Conservation (phyloP, 2,113 vertebrate genomes). For the Oreochromis tanganicae region DNA sequence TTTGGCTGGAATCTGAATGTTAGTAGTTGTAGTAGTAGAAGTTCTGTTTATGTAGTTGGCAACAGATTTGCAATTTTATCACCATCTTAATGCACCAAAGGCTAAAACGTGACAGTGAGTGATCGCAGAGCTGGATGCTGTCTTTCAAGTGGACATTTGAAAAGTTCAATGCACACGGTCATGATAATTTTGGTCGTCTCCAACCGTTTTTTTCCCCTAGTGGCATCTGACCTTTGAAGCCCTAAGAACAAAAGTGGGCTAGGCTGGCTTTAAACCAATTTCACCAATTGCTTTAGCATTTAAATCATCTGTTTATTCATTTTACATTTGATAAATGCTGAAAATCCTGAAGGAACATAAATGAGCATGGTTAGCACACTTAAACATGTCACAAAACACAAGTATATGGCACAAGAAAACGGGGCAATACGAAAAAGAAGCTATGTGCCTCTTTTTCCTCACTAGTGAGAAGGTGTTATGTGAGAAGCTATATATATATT, state of each 20-base stretch:
- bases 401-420: background rate
- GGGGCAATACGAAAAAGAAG: background rate
- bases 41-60: background rate
- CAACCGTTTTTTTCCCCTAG: background rate
- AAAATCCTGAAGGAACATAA: background rate
- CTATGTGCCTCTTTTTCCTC: background rate
- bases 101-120: background rate
- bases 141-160: background rate
- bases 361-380: background rate
- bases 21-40: background rate
- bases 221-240: background rate
- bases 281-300: background rate
- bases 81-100: background rate
- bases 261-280: background rate
- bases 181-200: background rate
- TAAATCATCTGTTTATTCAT: background rate
- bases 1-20: background rate
- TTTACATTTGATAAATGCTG: background rate
- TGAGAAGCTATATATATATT: background rate
- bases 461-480: background rate
- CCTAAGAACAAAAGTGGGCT: rapidly evolving
- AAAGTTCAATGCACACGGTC: background rate
- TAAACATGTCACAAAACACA: background rate
- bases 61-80: background rate
- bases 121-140: background rate